Evolutionary conservation across 2,797 vertebrate genomes (phyloP).

Genomic region (Sebastes baramenuke): DNA sequence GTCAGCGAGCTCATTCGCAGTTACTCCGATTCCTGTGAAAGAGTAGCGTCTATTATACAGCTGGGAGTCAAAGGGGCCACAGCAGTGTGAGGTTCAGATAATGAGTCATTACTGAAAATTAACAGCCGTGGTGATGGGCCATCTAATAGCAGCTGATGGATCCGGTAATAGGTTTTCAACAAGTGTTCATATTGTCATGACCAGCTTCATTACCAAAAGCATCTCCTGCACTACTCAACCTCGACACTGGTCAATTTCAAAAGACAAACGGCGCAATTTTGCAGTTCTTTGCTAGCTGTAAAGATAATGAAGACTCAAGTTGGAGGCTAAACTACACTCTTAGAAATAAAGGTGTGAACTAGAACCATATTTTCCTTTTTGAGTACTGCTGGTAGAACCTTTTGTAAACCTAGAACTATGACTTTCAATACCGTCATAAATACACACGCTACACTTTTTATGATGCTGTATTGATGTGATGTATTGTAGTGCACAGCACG

Average conservation of each 20-base stretch:
- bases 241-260: neutral
- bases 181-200: constrained; percentile 43
- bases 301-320: neutral
- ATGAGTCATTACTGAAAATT: constrained; percentile 60
- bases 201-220: constrained; percentile 29
- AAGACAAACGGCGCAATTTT: neutral
- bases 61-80: constrained; percentile 22
- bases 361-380: neutral
- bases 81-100: constrained; percentile 42
- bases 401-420: neutral
- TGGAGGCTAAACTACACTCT: too few species aligned
- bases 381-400: neutral
- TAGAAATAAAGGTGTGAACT: neutral
- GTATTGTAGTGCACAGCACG: neutral
- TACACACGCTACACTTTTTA: neutral
- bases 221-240: constrained; percentile 1
- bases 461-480: neutral
- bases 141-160: constrained; percentile 41
- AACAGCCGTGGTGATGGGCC: constrained; percentile 52
- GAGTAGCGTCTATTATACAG: constrained; percentile 20
- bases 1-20: constrained; percentile 34
- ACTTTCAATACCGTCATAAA: neutral
- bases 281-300: neutral
- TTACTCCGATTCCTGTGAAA: constrained; percentile 9
- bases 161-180: constrained; percentile 46